These are phyloP conservation scores for Cladopsammia gracilis DNA, from an alignment of 64 coral and sea anemone genomes.

Conservation along the genomic window DNA sequence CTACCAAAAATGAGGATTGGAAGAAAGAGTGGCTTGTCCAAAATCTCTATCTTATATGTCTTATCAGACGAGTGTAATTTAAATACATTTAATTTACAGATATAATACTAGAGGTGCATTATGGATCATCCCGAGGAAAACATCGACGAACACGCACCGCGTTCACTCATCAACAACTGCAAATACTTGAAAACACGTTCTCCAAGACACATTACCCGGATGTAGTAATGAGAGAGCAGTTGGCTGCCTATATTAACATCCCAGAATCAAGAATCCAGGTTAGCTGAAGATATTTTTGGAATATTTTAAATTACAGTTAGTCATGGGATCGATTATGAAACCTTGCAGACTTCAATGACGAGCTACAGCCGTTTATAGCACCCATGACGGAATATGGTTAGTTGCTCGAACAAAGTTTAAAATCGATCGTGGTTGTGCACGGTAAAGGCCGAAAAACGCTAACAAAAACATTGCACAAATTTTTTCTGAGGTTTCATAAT, in stretches of 20 bases:
- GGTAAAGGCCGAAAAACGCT: no score
- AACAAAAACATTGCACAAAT: no score
- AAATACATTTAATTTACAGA: slow-evolving; percentile 50
- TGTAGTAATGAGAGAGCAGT: slow-evolving; percentile 87
- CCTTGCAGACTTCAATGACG: no score
- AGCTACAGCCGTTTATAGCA: no score
- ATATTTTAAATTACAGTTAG: background rate
- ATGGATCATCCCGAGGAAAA: slow-evolving; percentile 81
- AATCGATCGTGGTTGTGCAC: no score
- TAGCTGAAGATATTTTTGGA: background rate
- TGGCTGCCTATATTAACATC: slow-evolving; percentile 85
- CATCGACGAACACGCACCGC: slow-evolving; percentile 90
- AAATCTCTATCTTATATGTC: background rate
- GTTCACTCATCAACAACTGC: slow-evolving; percentile 90
- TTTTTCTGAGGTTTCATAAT: no score
- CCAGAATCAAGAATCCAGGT: slow-evolving; percentile 91
- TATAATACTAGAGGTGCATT: slow-evolving; percentile 92
- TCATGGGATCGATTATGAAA: no score
- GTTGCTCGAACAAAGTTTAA: no score
- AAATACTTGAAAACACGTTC: slow-evolving; percentile 87
- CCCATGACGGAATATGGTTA: no score
- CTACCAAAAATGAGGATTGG: no score
- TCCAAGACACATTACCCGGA: slow-evolving; percentile 93
- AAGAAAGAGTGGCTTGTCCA: background rate
- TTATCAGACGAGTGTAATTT: background rate